phyloP scores from a whole-genome alignment of 2,797 vertebrate genomes.

The Helicolenus hilgendorfi region DNA sequence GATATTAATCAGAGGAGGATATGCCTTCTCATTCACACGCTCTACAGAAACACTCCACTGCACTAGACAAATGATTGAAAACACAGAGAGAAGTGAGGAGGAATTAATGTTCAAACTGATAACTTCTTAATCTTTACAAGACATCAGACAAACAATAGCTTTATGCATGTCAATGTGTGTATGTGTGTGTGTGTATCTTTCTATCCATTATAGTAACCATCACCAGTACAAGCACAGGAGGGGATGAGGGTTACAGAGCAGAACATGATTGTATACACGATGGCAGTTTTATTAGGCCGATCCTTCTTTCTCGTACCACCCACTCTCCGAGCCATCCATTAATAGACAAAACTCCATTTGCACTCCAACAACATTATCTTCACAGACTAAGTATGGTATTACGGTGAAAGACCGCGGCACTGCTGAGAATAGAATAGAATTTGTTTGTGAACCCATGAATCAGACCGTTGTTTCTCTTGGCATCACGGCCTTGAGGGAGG shows the following conservation, averaged over 20 bases:
- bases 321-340: slow-evolving; percentile 60
- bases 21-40: background rate
- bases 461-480: slow-evolving; percentile 72
- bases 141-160: background rate
- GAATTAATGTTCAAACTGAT: background rate
- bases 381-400: slow-evolving; percentile 81
- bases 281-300: slow-evolving; percentile 62
- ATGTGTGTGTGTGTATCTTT: background rate
- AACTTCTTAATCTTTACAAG: background rate
- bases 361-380: slow-evolving; percentile 52
- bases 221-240: background rate
- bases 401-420: slow-evolving; percentile 35
- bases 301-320: slow-evolving; percentile 61
- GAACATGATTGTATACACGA: slow-evolving; percentile 19
- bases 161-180: background rate
- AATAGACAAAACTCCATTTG: slow-evolving; percentile 73
- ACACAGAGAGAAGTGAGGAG: background rate
- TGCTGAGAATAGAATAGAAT: slow-evolving; percentile 71
- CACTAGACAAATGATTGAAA: background rate
- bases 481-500: slow-evolving; percentile 1
- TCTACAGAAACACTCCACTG: background rate
- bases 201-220: background rate
- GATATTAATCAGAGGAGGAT: background rate
- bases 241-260: background rate
- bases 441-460: slow-evolving; percentile 61